Base-by-base conservation (phyloP, 2,888 invertebrate genomes). In the Nephrotoma appendiculata region DNA sequence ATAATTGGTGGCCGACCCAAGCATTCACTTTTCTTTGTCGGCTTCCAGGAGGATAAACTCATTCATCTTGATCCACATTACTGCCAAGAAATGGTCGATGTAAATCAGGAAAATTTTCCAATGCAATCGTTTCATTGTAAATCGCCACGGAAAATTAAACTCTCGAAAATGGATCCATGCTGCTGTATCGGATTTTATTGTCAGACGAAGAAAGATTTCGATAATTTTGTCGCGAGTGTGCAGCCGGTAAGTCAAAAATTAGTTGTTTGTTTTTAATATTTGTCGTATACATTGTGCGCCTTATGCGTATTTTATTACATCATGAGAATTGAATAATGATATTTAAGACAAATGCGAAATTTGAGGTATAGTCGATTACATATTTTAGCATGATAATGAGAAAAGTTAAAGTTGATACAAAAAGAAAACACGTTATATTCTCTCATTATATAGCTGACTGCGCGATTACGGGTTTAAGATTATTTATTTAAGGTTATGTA, bases 61-160 rank as follows among this genome's bases (percentile, higher is more conserved):
- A 97, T 98, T 89, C 97, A 98, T 90, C 92, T 98, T 89, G 98
- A 98, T 92, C 98, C 98, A 19, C 98, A 98, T 92, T 97, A 97
- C 89, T 97, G 97, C 90, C 98, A 98, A 91, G 97, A 98, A 91
- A 95, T 95, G 92, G 96, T 98, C 45, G 96, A 97, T 92, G 96
- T 96, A 0, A 95, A 95, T 93, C 95, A 95, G 89, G 93, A 95
- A 86, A 94, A 95, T 90, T 98, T 97, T 91, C 93, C 96, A 31
- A 91, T 96, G 87, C 93, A 95, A 89, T 94, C 95, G 87, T 98
- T 96, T 92, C 98, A 98, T 90, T 98, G 97, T 90, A 93, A 95
- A 88, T 96, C 96, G 41, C 97, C 98, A 43, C 93, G 97, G 87
- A 98, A 98, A 91, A 94, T 98, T 92, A 94, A 96, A 88, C 93